Evolutionary conservation across 2,113 vertebrate species (phyloP).

Genomic region (Ameiurus melas): DNA sequence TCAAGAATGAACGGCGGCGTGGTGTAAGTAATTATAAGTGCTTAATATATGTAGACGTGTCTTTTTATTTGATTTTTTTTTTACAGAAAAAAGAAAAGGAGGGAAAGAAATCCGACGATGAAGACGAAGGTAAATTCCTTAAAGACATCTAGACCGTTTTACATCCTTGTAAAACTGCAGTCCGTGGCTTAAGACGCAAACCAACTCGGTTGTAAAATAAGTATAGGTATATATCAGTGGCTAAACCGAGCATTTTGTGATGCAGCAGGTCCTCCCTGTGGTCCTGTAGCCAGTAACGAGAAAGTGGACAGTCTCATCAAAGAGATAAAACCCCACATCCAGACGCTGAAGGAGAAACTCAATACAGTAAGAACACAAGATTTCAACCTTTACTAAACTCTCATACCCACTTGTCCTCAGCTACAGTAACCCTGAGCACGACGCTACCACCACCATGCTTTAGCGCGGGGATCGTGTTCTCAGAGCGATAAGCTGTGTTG

Average conservation of each 20-base stretch:
- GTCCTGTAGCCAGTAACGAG: constrained; percentile 82
- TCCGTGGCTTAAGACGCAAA: neutral
- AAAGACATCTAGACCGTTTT: too few relatives aligned
- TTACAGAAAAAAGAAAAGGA: constrained; percentile 70
- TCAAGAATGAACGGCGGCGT: neutral
- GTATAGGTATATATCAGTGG: neutral
- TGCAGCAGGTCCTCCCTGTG: constrained; percentile 79
- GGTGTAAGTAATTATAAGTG: neutral
- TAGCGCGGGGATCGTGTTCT: neutral
- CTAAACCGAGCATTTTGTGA: neutral
- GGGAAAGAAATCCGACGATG: constrained; percentile 74
- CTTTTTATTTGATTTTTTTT: constrained; percentile 30
- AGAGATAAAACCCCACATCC: constrained; percentile 80
- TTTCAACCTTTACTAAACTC: neutral
- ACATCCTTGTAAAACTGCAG: neutral
- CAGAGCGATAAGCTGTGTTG: neutral
- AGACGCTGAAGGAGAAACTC: constrained; percentile 84
- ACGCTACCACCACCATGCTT: neutral
- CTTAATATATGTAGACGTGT: neutral
- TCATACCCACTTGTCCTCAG: too few relatives aligned
- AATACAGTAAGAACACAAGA: constrained; percentile 73
- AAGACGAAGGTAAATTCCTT: constrained; percentile 64
- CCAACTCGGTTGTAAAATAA: neutral
- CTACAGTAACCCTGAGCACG: neutral
- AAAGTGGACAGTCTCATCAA: constrained; percentile 77